These are phyloP conservation scores for Rhynchopsitta pachyrhyncha DNA, from an alignment of 2,113 vertebrate genomes.

Conservation along the genomic window DNA sequence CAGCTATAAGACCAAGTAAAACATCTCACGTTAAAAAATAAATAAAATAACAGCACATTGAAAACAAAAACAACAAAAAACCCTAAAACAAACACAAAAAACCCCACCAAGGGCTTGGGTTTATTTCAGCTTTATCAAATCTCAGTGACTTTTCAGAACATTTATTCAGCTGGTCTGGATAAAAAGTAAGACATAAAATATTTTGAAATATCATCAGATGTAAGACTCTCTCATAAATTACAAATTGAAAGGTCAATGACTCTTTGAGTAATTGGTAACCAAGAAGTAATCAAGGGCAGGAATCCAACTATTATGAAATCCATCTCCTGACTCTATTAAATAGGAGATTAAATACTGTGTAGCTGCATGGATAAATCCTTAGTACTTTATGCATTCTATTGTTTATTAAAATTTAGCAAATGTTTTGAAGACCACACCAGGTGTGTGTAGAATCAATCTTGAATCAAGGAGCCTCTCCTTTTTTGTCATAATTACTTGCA, in stretches of 20 bases:
- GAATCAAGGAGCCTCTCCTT: neutral
- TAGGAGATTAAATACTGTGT: neutral
- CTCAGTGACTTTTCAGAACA: constrained; percentile 31
- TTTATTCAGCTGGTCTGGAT: constrained; percentile 65
- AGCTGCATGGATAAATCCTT: neutral
- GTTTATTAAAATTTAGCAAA: constrained; percentile 11
- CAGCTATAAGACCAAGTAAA: neutral
- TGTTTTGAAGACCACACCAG: neutral
- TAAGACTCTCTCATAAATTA: constrained; percentile 44
- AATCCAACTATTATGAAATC: constrained; percentile 12
- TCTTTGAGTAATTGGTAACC: constrained; percentile 9
- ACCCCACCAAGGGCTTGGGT: neutral
- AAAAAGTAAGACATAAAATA: constrained; percentile 28
- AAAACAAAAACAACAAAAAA: neutral
- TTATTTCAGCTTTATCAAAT: constrained; percentile 45
- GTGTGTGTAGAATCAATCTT: neutral
- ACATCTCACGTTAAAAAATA: neutral
- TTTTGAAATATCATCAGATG: constrained; percentile 35
- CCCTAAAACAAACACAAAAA: neutral
- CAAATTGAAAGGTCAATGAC: constrained; percentile 48
- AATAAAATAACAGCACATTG: neutral
- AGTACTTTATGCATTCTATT: neutral
- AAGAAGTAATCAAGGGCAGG: constrained; percentile 14
- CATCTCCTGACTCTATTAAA: neutral
- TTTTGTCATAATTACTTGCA: neutral